Evolutionary conservation across 1,140 invertebrate species (phyloP).

Genomic region (Eumeta japonica): DNA sequence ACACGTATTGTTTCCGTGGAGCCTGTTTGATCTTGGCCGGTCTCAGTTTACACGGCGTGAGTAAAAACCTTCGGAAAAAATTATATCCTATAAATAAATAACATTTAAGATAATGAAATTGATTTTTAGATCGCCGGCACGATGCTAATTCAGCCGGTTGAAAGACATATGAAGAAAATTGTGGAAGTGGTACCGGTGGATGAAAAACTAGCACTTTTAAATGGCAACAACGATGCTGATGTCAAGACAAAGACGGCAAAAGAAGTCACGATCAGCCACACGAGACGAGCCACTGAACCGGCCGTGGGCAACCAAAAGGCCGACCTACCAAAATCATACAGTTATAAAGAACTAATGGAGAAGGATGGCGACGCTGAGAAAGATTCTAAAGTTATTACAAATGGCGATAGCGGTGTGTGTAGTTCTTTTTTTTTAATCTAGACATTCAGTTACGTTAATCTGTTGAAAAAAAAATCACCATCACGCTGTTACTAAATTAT

Average conservation of each 20-base stretch:
- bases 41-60: constrained; percentile 62
- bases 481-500: neutral
- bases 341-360: constrained; percentile 27
- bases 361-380: constrained; percentile 13
- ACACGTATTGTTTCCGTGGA: constrained; percentile 58
- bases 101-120: neutral
- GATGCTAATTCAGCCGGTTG: constrained; percentile 57
- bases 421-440: no score
- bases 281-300: constrained; percentile 19
- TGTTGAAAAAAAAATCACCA: no score
- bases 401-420: constrained; percentile 24
- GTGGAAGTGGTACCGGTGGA: constrained; percentile 35
- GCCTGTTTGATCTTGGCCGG: constrained; percentile 63
- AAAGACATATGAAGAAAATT: constrained; percentile 52
- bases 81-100: neutral
- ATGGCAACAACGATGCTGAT: constrained; percentile 26
- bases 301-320: constrained; percentile 14
- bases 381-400: constrained; percentile 15
- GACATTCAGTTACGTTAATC: no score
- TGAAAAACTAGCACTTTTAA: constrained; percentile 32
- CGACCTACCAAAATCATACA: constrained; percentile 18
- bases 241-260: constrained; percentile 20
- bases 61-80: constrained; percentile 8
- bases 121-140: constrained; percentile 40
- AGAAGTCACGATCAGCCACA: constrained; percentile 16